Percentiles rank a stretch among this genome's conserved stretches.
Conservation (phyloP, 2,888 invertebrate genomes). For the Scaptodrosophila latifasciaeformis region DNA sequence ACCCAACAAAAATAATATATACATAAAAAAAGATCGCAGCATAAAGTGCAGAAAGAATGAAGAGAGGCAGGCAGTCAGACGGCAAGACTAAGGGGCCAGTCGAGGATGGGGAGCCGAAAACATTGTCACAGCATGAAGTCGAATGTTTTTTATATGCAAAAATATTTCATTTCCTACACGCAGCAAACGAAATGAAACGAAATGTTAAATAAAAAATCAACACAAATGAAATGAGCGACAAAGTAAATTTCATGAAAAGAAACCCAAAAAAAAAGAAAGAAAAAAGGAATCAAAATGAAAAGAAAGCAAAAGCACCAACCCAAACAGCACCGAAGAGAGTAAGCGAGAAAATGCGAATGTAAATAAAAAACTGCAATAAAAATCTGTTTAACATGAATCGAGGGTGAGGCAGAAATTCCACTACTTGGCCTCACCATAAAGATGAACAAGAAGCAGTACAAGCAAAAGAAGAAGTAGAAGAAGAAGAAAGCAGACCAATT, state of each 20-base stretch:
- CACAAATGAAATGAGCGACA: conserved; percentile 33
- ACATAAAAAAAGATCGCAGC: conserved; percentile 6
- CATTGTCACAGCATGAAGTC: conserved; percentile 66
- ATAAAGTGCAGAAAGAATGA: conserved; percentile 8
- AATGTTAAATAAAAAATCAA: conserved; percentile 4
- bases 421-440: no score
- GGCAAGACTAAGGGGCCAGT: conserved; percentile 38
- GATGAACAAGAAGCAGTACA: no score
- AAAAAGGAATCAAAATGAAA: conserved; percentile 19
- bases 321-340: not conserved
- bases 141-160: conserved; percentile 67
- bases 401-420: no score
- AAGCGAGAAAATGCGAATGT: conserved; percentile 31
- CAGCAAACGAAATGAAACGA: conserved; percentile 8
- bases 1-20: conserved; percentile 45
- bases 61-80: not conserved
- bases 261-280: conserved; percentile 4
- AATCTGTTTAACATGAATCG: conserved; percentile 63
- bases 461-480: no score
- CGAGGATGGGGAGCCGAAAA: conserved; percentile 37
- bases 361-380: conserved; percentile 64
- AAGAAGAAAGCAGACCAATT: no score
- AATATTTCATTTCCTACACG: conserved; percentile 67
- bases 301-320: conserved; percentile 10
- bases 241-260: conserved; percentile 45